Percentiles rank a stretch among this genome's conserved stretches.
Evolutionary conservation across 1,140 invertebrate genomes (phyloP).

Genomic region (Monomorium pharaonis): DNA sequence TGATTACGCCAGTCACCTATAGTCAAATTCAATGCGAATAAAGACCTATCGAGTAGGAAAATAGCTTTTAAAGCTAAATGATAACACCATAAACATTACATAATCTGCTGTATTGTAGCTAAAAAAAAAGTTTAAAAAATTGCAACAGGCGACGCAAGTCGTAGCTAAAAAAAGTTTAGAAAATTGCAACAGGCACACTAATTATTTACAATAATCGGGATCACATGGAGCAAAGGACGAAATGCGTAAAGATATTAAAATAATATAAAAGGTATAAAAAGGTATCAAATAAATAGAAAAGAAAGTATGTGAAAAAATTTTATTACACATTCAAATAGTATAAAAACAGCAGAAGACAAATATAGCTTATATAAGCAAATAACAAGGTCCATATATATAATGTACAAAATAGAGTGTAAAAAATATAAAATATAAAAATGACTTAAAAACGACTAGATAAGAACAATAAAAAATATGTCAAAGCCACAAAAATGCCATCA

Average conservation of each 20-base stretch:
- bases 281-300: neutral
- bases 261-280: too few relatives aligned
- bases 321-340: constrained; percentile 27
- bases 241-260: neutral
- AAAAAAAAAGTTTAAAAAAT: neutral
- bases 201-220: neutral
- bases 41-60: neutral
- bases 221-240: neutral
- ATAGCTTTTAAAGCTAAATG: neutral
- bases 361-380: neutral
- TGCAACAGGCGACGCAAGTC: neutral
- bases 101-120: neutral
- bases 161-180: neutral
- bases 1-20: constrained; percentile 72
- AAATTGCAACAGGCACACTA: neutral
- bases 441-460: neutral
- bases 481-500: neutral
- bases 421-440: constrained; percentile 21
- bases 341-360: constrained; percentile 25
- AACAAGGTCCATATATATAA: neutral
- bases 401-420: constrained; percentile 13
- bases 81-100: neutral
- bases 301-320: constrained; percentile 6
- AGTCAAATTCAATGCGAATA: constrained; percentile 48
- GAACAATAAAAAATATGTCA: neutral